Percentiles rank a stretch among this genome's conserved stretches.
phyloP scores from a whole-genome alignment of 2,888 invertebrate genomes.

The Endotricha flammealis region DNA sequence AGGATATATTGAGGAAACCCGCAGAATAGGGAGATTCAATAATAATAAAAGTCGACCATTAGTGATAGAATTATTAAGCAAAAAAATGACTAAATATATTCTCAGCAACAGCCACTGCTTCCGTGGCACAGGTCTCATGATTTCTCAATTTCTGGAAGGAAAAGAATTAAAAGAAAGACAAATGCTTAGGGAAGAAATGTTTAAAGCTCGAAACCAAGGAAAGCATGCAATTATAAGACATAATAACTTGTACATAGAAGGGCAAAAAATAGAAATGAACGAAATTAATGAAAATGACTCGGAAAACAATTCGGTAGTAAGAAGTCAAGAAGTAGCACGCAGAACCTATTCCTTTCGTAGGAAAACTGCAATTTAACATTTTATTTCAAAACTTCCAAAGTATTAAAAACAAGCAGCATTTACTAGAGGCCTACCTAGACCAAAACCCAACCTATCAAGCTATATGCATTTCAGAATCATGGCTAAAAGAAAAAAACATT shows the following conservation, averaged over 20 bases:
- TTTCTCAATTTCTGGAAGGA: slow-evolving; percentile 12
- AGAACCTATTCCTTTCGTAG: slow-evolving; percentile 6
- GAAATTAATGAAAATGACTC: background rate
- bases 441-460: slow-evolving; percentile 8
- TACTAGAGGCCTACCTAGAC: slow-evolving; percentile 11
- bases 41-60: slow-evolving; percentile 11
- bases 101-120: slow-evolving; percentile 9
- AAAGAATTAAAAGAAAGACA: slow-evolving; percentile 8
- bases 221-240: slow-evolving; percentile 11
- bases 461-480: no score
- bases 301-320: background rate
- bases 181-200: slow-evolving; percentile 12
- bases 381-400: no score
- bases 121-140: slow-evolving; percentile 5
- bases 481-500: slow-evolving; percentile 10
- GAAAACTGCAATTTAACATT: slow-evolving; percentile 9
- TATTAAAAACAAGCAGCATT: slow-evolving; percentile 11
- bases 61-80: slow-evolving; percentile 16
- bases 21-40: slow-evolving; percentile 7
- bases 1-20: slow-evolving; percentile 12
- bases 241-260: slow-evolving; percentile 12
- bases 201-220: slow-evolving; percentile 13
- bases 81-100: slow-evolving; percentile 13
- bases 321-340: no score
- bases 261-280: slow-evolving; percentile 2